Base-by-base conservation (phyloP, 1,140 invertebrate genomes). In the Drosophila parvula region DNA sequence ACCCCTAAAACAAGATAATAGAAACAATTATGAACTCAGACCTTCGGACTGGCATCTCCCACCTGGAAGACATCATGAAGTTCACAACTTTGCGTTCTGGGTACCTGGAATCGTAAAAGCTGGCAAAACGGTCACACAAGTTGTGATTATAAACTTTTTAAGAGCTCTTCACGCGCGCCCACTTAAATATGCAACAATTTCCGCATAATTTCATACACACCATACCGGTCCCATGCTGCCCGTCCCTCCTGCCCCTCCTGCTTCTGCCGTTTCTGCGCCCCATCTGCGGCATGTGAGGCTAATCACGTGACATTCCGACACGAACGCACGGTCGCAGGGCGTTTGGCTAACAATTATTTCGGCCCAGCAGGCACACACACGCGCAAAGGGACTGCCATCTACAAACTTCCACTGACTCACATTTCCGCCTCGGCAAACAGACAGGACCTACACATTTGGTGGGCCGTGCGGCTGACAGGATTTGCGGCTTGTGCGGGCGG, bases 131-230 rank as follows among this genome's bases (percentile, higher is more conserved):
- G 44, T 74, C 40, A 41, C 45, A 75, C 70, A 75, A 58, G 38
- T 58, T 75, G 59, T 57, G 70, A 75, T 65, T 75, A 74, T 65
- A 74, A 80, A 80, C 45, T 84, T 84, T 84, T 80, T 51, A 81
- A 78, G 74, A 80, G 68, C 67, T 64, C 70, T 78, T 81, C 69
- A 81, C 78, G 82, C 82, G 78, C 81, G 74, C 78, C 74, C 81
- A 68, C 81, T 85, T 85, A 85, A 85, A 81, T 85, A 85, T 85
- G 81, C 81, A 85, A 85, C 81, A 85, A 81, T 81, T 85, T 81
- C 78, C 81, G 82, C 81, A 85, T 85, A 78, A 85, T 85, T 85
- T 85, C 81, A 65, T 78, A 59, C 22, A 68, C 81, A 53, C 59
- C 30, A 4, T n/a, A 27, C 45, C 41, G 27, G 45, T n/a, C 14